Evolutionary conservation across 2,888 invertebrate genomes (phyloP).

Genomic region (Melanophora roralis): DNA sequence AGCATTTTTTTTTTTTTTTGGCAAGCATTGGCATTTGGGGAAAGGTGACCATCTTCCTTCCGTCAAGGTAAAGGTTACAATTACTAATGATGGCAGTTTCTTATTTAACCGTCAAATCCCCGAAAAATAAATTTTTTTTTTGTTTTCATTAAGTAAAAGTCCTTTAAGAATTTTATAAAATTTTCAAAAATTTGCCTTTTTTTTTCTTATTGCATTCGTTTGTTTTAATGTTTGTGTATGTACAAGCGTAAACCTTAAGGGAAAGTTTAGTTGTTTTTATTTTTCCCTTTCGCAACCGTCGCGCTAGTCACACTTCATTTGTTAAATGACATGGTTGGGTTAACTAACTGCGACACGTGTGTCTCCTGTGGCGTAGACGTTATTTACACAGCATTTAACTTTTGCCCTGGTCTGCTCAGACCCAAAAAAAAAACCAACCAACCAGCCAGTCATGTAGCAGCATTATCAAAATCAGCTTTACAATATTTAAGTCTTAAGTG

Average conservation of each 20-base stretch:
- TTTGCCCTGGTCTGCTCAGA: constrained; percentile 36
- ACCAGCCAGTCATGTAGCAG: background rate
- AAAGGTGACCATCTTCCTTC: too few species aligned
- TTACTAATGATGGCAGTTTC: background rate
- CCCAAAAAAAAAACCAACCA: background rate
- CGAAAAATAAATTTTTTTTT: background rate
- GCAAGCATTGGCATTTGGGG: too few species aligned
- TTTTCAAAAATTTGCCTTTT: background rate
- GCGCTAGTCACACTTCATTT: constrained; percentile 57
- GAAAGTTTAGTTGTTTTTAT: constrained; percentile 29
- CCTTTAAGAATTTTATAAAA: background rate
- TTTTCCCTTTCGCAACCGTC: constrained; percentile 18
- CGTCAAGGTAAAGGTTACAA: background rate
- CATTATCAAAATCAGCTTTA: constrained; percentile 34
- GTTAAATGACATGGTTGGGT: constrained; percentile 58
- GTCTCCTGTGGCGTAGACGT: constrained; percentile 56
- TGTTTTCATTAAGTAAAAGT: background rate
- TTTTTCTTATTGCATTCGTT: background rate
- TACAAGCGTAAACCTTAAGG: constrained; percentile 18
- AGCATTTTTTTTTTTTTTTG: background rate
- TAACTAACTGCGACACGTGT: constrained; percentile 57
- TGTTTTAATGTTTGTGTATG: too few species aligned
- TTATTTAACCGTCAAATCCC: background rate
- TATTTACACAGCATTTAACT: constrained; percentile 54
- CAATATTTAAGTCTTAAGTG: constrained; percentile 32